These are phyloP conservation scores for Nylanderia fulva DNA, from an alignment of 1,140 invertebrate species.

Conservation along the genomic window DNA sequence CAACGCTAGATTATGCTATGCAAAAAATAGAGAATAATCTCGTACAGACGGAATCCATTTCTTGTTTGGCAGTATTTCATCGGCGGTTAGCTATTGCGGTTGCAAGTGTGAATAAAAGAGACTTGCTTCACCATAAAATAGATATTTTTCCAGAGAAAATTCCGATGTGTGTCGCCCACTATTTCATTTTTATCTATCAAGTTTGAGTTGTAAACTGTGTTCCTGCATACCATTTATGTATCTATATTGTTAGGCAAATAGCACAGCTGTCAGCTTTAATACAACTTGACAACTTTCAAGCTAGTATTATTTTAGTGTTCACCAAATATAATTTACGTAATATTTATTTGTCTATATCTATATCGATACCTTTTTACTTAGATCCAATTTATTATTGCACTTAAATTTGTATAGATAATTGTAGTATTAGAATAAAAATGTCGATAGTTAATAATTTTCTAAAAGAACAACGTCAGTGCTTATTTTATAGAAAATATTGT, in stretches of 20 bases:
- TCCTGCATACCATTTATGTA: slow-evolving; percentile 24
- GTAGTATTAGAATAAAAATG: background rate
- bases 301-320: background rate
- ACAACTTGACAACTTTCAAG: slow-evolving; percentile 8
- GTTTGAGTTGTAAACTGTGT: slow-evolving; percentile 4
- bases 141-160: slow-evolving; percentile 31
- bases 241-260: background rate
- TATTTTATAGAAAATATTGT: background rate
- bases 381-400: background rate
- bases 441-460: background rate
- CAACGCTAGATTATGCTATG: background rate
- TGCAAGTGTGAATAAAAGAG: slow-evolving; percentile 48
- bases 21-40: slow-evolving; percentile 8
- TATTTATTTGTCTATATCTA: background rate
- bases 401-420: background rate
- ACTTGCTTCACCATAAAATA: background rate
- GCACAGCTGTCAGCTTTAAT: slow-evolving; percentile 14
- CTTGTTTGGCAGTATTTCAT: slow-evolving; percentile 8
- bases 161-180: background rate
- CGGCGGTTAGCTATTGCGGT: slow-evolving; percentile 10
- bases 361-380: background rate
- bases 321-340: slow-evolving; percentile 11
- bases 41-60: slow-evolving; percentile 8
- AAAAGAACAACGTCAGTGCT: background rate
- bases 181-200: slow-evolving; percentile 50